Evolutionary conservation across 2,113 vertebrate genomes (phyloP), one percentile per base, ranked within the genome.

Genomic region (Rousettus leschenaultii): DNA sequence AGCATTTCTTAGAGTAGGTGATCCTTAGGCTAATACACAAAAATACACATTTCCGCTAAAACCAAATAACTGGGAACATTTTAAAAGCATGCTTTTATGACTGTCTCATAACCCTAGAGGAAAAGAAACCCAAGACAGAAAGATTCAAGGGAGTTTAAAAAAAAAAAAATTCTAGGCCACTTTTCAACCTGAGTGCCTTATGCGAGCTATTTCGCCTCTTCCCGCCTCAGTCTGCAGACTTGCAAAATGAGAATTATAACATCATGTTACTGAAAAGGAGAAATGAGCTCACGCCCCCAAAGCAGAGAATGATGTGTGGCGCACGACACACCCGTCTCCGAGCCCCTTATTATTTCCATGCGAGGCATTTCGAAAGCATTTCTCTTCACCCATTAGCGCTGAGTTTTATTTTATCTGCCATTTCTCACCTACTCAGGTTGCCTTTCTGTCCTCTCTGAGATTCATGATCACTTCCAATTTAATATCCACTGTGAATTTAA

Each of bases 401-500:
- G 33, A 53, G 65, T 95, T 90, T 85, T 70, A 87, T 92, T 95
- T 95, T 70, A 38, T 70, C 43, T 87, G 73, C 71, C 40, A n/a
- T 80, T 89, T 24, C 70, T 90, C 89, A 38, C 2, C 0, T 83
- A 43, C 71, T 82, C 83, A 78, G 57, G 86, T 33, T 80, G 45
- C 68, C 78, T 89, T 89, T 78, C 85, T 66, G 53, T 61, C 66
- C 83, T 97, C 78, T 43, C 88, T 45, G 59, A 95, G 86, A 79
- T 65, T 95, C 89, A 83, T 55, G 80, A 79, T 93, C 63, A 59
- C 88, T 97, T 97, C 68, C 93, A 91, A 96, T 96, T 96, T 94
- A 97, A 97, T 96, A 97, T 89, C 89, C 55, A 91, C 83, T 74
- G 38, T 51, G 94, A 97, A 97, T 97, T 96, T 97, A 97, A 98